A percentile compares a stretch with the other conserved stretches of the same genome.
phyloP scores from a whole-genome alignment of 2,888 invertebrate species.

The Eudemis profundana region DNA sequence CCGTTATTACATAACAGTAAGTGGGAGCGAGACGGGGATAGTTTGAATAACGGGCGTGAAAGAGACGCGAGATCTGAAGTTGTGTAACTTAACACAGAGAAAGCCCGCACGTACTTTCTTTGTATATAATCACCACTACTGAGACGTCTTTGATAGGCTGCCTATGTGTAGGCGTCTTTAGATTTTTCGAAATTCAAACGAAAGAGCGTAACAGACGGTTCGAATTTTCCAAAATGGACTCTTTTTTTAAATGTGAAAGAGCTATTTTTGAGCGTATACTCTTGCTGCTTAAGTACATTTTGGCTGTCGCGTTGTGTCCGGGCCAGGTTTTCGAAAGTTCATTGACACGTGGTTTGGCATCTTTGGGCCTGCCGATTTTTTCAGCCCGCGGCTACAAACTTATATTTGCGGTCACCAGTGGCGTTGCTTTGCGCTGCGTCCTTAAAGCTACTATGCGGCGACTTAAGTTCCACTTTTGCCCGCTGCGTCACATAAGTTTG shows the following conservation, averaged over 20 bases:
- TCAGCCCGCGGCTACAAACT: slow-evolving; percentile 50
- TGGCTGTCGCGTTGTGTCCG: slow-evolving; percentile 49
- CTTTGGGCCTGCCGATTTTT: slow-evolving; percentile 74
- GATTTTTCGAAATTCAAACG: slow-evolving; percentile 69
- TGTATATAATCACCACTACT: slow-evolving; percentile 61
- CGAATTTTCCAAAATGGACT: slow-evolving; percentile 70
- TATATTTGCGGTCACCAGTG: slow-evolving; percentile 2
- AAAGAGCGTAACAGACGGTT: slow-evolving; percentile 71
- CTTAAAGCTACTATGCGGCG: slow-evolving; percentile 3
- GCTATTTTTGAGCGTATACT: slow-evolving; percentile 59
- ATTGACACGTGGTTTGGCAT: slow-evolving; percentile 81
- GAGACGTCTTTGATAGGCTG: slow-evolving; percentile 59
- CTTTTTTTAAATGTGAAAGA: slow-evolving; percentile 57
- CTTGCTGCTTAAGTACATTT: slow-evolving; percentile 60
- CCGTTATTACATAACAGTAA: slow-evolving; percentile 84
- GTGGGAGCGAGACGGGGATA: slow-evolving; percentile 61
- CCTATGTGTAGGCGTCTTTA: slow-evolving; percentile 74
- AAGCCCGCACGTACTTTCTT: slow-evolving; percentile 82
- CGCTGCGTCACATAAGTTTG: slow-evolving; percentile 25
- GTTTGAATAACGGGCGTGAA: slow-evolving; percentile 57
- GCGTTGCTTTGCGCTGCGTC: neutral
- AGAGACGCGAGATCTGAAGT: slow-evolving; percentile 67
- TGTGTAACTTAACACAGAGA: slow-evolving; percentile 83
- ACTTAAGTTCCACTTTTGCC: slow-evolving; percentile 27
- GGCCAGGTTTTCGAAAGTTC: slow-evolving; percentile 77